phyloP scores from a whole-genome alignment of 2,888 invertebrate genomes.

The Scaptomyza flava region DNA sequence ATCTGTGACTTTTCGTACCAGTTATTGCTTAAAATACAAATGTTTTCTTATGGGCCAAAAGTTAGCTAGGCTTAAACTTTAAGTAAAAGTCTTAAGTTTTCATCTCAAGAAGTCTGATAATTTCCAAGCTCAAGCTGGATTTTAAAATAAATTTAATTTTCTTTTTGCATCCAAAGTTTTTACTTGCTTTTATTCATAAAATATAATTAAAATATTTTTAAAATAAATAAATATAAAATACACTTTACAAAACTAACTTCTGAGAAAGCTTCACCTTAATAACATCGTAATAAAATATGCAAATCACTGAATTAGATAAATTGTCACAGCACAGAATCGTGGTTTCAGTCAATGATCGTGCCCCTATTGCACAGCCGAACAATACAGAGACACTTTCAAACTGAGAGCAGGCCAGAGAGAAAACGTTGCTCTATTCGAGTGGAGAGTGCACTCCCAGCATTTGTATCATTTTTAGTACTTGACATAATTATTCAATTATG shows the following conservation, averaged over 20 bases:
- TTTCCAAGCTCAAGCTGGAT: too few species aligned
- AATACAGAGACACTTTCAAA: constrained; percentile 3
- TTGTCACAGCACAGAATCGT: constrained; percentile 1
- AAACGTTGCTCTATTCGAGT: background rate
- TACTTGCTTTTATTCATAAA: too few species aligned
- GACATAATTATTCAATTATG: constrained; percentile 4
- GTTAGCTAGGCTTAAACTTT: too few species aligned
- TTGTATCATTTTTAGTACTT: background rate
- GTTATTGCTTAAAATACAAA: too few species aligned
- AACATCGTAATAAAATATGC: background rate
- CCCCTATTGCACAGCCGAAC: constrained; percentile 2
- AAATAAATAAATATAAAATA: background rate
- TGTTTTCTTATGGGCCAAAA: too few species aligned
- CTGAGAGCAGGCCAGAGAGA: constrained; percentile 14
- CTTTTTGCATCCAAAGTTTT: too few species aligned
- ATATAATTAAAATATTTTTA: too few species aligned
- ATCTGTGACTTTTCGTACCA: too few species aligned
- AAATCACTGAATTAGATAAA: constrained; percentile 13
- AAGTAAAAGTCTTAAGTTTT: too few species aligned
- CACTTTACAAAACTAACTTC: background rate
- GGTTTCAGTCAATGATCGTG: constrained; percentile 7
- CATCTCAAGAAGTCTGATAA: too few species aligned
- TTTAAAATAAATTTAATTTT: too few species aligned
- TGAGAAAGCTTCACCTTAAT: background rate
- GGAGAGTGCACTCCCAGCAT: background rate